These are phyloP conservation scores for Drosophila ochracea DNA, from an alignment of 2,888 invertebrate species.

Conservation along the genomic window DNA sequence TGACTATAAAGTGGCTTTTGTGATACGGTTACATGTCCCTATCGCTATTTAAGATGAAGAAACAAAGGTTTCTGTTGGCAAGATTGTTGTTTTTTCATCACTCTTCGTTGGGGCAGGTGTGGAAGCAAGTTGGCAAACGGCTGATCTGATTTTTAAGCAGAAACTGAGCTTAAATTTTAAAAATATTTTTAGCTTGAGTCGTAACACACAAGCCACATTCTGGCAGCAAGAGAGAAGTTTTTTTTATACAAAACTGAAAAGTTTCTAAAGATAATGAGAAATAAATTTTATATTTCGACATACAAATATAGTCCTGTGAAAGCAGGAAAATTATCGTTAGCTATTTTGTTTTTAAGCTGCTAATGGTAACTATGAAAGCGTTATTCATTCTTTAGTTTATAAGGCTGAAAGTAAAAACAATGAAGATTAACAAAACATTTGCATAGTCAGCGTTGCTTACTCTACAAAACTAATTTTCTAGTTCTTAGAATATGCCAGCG, in stretches of 20 bases:
- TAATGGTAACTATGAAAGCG: neutral
- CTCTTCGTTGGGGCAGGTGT: neutral
- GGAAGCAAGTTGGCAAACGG: neutral
- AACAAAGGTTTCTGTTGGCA: slow-evolving; percentile 9
- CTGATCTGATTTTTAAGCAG: slow-evolving; percentile 3
- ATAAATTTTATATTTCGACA: neutral
- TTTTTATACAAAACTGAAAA: neutral
- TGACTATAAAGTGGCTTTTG: slow-evolving; percentile 56
- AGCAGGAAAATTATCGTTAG: neutral
- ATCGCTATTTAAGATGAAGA: slow-evolving; percentile 16
- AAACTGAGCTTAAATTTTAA: neutral
- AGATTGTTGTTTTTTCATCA: neutral
- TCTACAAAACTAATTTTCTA: neutral
- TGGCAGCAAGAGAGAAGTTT: neutral
- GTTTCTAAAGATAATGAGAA: neutral
- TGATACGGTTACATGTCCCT: slow-evolving; percentile 28
- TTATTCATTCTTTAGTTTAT: neutral
- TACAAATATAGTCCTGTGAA: neutral
- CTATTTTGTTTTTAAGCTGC: neutral
- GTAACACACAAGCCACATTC: too few species aligned
- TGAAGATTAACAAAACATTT: neutral
- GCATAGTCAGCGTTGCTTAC: neutral
- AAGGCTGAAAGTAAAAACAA: neutral
- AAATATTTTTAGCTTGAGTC: neutral
- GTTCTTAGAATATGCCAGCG: slow-evolving; percentile 7